Percentiles rank a stretch among this genome's conserved stretches.
These are phyloP conservation scores for Oryzias woworae DNA, from an alignment of 2,113 vertebrate genomes.

Conservation along the genomic window DNA sequence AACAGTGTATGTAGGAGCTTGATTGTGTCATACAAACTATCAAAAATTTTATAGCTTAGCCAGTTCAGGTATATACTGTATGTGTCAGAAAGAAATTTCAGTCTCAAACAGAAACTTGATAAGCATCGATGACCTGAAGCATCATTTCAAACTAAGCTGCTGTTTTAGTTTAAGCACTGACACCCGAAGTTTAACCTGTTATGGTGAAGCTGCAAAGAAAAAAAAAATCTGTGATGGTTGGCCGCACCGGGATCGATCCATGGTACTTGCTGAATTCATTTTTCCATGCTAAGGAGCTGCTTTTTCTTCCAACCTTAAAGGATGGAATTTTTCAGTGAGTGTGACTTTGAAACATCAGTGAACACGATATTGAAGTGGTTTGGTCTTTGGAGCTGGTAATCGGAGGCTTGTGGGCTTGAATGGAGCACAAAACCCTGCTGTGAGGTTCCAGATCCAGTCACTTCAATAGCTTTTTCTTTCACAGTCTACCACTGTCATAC, in stretches of 20 bases:
- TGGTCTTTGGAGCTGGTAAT: slow-evolving; percentile 33
- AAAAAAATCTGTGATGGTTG: slow-evolving; percentile 37
- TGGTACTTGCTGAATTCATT: slow-evolving; percentile 50
- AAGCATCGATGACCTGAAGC: not conserved
- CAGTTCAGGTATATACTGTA: too few species aligned
- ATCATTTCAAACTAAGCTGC: slow-evolving; percentile 21
- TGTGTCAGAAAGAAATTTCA: not conserved
- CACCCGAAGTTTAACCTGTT: slow-evolving; percentile 30
- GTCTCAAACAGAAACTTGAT: not conserved
- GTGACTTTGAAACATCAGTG: slow-evolving; percentile 40
- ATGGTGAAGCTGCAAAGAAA: slow-evolving; percentile 32
- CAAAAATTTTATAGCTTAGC: too few species aligned
- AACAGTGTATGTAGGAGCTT: too few species aligned
- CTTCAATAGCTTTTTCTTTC: slow-evolving; percentile 30
- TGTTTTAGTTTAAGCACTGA: slow-evolving; percentile 26
- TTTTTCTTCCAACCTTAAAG: slow-evolving; percentile 9
- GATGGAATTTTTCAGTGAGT: slow-evolving; percentile 37
- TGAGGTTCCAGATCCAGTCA: slow-evolving; percentile 19
- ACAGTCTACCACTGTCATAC: slow-evolving; percentile 12
- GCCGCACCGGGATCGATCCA: slow-evolving; percentile 50
- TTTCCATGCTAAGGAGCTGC: slow-evolving; percentile 47
- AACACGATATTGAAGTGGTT: slow-evolving; percentile 37
- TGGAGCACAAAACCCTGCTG: slow-evolving; percentile 23
- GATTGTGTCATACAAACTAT: too few species aligned
- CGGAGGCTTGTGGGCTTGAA: slow-evolving; percentile 47